These are phyloP conservation scores for Myrmecophaga tridactyla DNA, from an alignment of 2,113 vertebrate species.

Conservation along the genomic window DNA sequence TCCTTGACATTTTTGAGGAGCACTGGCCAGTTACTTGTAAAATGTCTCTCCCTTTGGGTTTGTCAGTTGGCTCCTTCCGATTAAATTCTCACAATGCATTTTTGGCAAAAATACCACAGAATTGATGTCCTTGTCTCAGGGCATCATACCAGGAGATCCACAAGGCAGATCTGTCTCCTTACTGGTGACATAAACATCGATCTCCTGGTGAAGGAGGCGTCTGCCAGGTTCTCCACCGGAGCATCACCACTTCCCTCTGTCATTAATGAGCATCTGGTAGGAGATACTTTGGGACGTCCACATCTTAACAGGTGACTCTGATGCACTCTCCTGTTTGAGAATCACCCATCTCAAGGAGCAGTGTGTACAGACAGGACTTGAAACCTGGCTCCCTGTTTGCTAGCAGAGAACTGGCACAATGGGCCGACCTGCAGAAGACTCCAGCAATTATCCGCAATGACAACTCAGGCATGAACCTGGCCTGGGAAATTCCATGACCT, in stretches of 20 bases:
- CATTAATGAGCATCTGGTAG: not conserved
- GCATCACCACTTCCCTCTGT: not conserved
- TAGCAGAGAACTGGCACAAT: not conserved
- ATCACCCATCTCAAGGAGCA: not conserved
- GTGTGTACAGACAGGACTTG: not conserved
- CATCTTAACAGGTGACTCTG: not conserved
- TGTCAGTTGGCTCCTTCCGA: not conserved
- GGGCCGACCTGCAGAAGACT: not conserved
- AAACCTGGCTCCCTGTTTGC: not conserved
- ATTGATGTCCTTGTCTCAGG: not conserved
- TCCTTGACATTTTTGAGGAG: not conserved
- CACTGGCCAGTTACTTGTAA: not conserved
- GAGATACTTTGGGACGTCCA: not conserved
- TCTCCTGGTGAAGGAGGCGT: not conserved
- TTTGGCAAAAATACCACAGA: not conserved
- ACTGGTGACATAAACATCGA: not conserved
- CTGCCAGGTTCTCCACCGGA: not conserved
- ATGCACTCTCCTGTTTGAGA: fast-evolving
- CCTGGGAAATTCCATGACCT: not conserved
- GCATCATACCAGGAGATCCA: fast-evolving
- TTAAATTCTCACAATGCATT: not conserved
- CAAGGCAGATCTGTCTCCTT: not conserved
- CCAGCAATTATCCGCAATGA: not conserved
- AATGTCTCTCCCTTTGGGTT: not conserved
- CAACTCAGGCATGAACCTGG: not conserved